phyloP scores from a whole-genome alignment of 2,113 vertebrate genomes.

The Tragelaphus imberbis region DNA sequence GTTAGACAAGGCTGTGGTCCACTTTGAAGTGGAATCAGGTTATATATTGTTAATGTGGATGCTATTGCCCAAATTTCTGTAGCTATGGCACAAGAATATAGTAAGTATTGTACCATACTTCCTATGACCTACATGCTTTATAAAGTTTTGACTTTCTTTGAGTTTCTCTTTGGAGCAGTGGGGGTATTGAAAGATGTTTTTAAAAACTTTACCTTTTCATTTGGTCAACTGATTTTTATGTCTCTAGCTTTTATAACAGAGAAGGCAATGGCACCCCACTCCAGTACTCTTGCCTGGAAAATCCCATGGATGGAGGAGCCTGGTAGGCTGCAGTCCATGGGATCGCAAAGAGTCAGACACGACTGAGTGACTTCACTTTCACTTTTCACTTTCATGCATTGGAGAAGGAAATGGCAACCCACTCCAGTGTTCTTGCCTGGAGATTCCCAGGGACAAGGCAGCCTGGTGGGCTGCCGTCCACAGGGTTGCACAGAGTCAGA shows the following conservation, averaged over 20 bases:
- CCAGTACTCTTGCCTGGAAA: too few relatives aligned
- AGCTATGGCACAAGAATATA: constrained; percentile 8
- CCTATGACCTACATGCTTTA: background rate
- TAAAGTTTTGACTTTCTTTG: background rate
- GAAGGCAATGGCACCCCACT: too few relatives aligned
- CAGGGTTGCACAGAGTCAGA: too few relatives aligned
- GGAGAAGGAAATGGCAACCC: too few relatives aligned
- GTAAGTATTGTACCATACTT: constrained; percentile 26
- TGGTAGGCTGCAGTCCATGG: too few relatives aligned
- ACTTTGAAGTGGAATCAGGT: background rate
- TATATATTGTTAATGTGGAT: background rate
- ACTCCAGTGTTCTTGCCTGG: too few relatives aligned
- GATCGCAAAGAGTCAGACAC: too few relatives aligned
- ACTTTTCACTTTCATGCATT: too few relatives aligned
- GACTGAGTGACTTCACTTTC: too few relatives aligned
- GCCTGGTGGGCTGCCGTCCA: too few relatives aligned
- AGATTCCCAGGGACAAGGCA: too few relatives aligned
- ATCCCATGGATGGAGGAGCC: too few relatives aligned
- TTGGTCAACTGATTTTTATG: constrained; percentile 2
- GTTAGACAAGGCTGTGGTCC: background rate
- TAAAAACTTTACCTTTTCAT: background rate
- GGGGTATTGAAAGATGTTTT: background rate
- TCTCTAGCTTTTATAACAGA: background rate
- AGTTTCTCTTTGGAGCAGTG: background rate
- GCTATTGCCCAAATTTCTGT: background rate